phyloP scores from a whole-genome alignment of 2,113 vertebrate genomes.

The Eulemur macaco region DNA sequence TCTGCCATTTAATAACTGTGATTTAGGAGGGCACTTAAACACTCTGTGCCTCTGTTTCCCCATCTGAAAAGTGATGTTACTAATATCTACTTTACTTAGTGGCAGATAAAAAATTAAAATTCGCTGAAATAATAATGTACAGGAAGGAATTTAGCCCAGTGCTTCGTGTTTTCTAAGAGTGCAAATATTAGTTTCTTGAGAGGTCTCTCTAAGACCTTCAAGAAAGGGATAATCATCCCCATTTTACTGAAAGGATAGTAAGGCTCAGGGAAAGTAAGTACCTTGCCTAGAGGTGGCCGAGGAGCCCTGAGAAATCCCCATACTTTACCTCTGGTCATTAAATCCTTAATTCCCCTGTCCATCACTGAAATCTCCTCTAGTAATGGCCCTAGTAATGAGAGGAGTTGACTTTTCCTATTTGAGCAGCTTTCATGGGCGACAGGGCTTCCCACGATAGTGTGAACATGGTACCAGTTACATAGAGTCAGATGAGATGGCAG shows the following conservation, averaged over 20 bases:
- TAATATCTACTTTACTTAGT: neutral
- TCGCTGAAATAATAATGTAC: neutral
- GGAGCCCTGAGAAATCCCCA: neutral
- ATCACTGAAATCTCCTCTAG: neutral
- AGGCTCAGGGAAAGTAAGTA: neutral
- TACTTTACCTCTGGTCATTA: neutral
- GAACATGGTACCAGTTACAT: rapidly evolving
- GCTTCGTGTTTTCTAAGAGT: neutral
- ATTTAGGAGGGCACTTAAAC: neutral
- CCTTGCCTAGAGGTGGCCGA: neutral
- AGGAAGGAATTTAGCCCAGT: neutral
- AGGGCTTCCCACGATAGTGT: neutral
- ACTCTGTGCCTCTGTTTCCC: neutral
- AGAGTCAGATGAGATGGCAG: neutral
- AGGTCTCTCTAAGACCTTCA: neutral
- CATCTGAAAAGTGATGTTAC: neutral
- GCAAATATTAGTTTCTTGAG: neutral
- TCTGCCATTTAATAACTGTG: neutral
- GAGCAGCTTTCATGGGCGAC: neutral
- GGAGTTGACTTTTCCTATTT: neutral
- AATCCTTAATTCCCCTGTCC: neutral
- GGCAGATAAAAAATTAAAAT: neutral
- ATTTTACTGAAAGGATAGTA: constrained; percentile 7
- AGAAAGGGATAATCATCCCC: neutral
- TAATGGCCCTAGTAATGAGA: neutral